Conservation (phyloP, 1,140 invertebrate species). For the Thaumatotibia leucotreta region DNA sequence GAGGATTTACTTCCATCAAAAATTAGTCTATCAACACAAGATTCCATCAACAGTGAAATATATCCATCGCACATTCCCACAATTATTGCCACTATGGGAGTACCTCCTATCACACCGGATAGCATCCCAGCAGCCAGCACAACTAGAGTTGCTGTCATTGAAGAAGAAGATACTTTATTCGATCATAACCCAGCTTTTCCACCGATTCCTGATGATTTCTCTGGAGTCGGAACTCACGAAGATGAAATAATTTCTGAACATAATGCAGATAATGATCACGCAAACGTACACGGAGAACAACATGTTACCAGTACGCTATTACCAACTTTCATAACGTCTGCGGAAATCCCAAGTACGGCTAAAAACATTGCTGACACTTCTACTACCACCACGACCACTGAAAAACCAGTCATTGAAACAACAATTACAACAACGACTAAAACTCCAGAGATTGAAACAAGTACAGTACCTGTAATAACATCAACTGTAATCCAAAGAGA, state of each 20-base stretch:
- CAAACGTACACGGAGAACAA: conserved; percentile 32
- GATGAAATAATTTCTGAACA: conserved; percentile 61
- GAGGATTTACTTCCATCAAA: conserved; percentile 44
- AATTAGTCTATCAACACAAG: conserved; percentile 57
- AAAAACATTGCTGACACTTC: no score
- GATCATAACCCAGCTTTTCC: conserved; percentile 69
- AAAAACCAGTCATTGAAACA: conserved; percentile 19
- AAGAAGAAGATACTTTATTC: conserved; percentile 61
- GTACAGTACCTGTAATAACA: conserved; percentile 12
- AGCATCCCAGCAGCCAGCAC: conserved; percentile 29
- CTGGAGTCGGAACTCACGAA: conserved; percentile 53
- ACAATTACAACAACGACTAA: not conserved
- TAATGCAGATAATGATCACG: conserved; percentile 47
- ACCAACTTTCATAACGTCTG: conserved; percentile 23
- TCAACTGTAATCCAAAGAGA: conserved; percentile 30
- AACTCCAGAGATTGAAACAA: not conserved
- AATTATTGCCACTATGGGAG: conserved; percentile 37
- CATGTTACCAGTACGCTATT: conserved; percentile 26
- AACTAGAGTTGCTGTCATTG: conserved; percentile 45
- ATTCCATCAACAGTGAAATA: conserved; percentile 45
- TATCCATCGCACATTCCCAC: conserved; percentile 42
- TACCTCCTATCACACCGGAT: conserved; percentile 25
- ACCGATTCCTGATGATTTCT: conserved; percentile 63
- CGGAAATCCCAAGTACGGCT: no score
- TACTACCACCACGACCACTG: conserved; percentile 24